A percentile compares a stretch with the other conserved stretches of the same genome.
Conservation (phyloP, 2,797 vertebrate species). For the Lerista edwardsae region DNA sequence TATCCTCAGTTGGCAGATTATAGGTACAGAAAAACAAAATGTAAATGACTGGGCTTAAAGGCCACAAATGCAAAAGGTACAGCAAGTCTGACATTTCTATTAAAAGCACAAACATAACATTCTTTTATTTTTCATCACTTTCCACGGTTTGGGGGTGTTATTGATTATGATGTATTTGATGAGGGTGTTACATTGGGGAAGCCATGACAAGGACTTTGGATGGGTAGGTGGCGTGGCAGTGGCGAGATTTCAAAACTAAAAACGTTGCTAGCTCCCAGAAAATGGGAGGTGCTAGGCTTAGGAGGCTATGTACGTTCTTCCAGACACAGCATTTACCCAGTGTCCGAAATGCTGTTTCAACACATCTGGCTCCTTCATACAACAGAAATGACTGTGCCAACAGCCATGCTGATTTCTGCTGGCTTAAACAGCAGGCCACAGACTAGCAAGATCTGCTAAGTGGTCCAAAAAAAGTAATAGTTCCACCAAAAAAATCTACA, state of each 20-base stretch:
- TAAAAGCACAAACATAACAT: not conserved
- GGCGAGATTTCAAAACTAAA: conserved; percentile 1
- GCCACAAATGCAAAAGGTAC: not conserved
- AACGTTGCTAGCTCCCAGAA: not conserved
- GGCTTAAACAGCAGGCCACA: not conserved
- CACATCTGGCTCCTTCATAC: not conserved
- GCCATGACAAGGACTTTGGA: no score
- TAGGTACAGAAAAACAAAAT: not conserved
- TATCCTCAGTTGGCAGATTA: not conserved
- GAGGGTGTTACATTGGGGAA: no score
- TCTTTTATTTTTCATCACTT: not conserved
- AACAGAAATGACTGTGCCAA: not conserved
- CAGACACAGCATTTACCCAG: not conserved
- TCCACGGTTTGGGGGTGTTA: not conserved
- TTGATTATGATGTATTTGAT: not conserved
- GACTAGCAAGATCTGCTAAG: not conserved
- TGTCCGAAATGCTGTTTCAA: not conserved
- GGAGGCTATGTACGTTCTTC: not conserved
- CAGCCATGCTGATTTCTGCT: no score
- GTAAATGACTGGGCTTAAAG: not conserved
- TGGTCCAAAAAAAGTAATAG: not conserved
- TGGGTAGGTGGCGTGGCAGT: no score
- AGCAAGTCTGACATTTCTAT: not conserved
- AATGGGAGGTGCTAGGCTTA: not conserved
- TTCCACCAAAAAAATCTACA: not conserved